Evolutionary conservation across 2,113 vertebrate species (phyloP), one percentile per base, ranked within the genome.

Genomic region (Xiphorhynchus elegans): DNA sequence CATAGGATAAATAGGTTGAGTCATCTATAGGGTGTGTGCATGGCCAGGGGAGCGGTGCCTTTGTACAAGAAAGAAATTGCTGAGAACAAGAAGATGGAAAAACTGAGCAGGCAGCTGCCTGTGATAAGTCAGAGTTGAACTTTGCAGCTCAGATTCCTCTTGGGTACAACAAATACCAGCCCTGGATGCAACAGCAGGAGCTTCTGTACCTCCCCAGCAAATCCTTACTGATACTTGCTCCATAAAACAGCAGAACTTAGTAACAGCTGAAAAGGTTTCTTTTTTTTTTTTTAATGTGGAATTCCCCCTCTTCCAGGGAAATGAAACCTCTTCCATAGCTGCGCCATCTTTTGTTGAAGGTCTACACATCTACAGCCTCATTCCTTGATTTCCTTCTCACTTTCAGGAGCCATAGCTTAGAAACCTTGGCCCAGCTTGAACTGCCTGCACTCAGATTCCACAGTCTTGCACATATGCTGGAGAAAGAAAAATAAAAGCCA

Each of bases 1-100:
- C 93, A 70, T 93, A 94, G 93, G 82, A 90, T 93, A 90, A 93
- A 77, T 26, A 84, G 37, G 19, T 76, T 94, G 94, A 95, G 85
- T 96, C 95, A 96, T 77, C 85, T 59, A 39, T 84, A 94, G 95
- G 92, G 95, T 74, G 90, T 94, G 84, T 84, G 33, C 13, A 0
- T 15, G 78, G 85, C 56, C 3, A 0, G 37, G 74, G 70, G 70
- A 93, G 82, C 11, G 55, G 82, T 59, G 46, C 75, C 59, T 91
- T 74, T 83, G 67, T 76, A 79, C 70, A 16, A 55, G 46, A 67
- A 67, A 83, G 50, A 88, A 95, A 80, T 83, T 70, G 72, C 90
- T 74, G 95, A 91, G 67, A 84, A 87, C 1, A 0, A 93, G 69
- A 69, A 52, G 75, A 17, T 40, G 39, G 76, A 92, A 88, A 87